Percentiles rank a stretch among this genome's conserved stretches.
Conservation (phyloP, 2,888 invertebrate species). For the Lagria hirta region DNA sequence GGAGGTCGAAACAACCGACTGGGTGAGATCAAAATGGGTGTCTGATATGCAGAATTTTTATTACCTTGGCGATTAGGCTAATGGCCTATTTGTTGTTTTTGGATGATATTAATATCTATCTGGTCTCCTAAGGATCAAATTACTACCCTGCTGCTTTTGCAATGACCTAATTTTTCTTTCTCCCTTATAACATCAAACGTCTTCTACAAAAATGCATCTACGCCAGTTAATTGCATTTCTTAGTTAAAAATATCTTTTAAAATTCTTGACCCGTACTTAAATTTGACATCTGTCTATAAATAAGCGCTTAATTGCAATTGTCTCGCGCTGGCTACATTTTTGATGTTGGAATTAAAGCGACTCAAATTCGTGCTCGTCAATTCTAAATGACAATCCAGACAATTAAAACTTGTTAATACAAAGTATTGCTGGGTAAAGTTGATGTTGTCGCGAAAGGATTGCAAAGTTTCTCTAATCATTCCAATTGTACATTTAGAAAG, state of each 20-base stretch:
- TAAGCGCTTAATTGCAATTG: conserved; percentile 37
- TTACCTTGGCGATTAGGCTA: too few relatives aligned
- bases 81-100: not conserved
- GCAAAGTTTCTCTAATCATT: conserved; percentile 42
- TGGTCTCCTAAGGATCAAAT: too few relatives aligned
- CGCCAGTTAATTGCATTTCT: conserved; percentile 42
- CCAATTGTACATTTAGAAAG: conserved; percentile 43
- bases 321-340: conserved; percentile 27
- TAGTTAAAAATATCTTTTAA: conserved; percentile 41
- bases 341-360: conserved; percentile 19
- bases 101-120: conserved; percentile 1
- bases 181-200: conserved; percentile 13
- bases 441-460: conserved; percentile 38
- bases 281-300: conserved; percentile 43
- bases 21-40: too few relatives aligned
- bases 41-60: too few relatives aligned
- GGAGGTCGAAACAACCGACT: too few relatives aligned
- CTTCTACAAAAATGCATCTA: conserved; percentile 25
- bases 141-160: conserved; percentile 11
- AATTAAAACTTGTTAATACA: conserved; percentile 47
- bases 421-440: conserved; percentile 38
- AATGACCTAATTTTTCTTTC: conserved; percentile 15
- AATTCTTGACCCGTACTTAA: conserved; percentile 43
- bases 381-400: conserved; percentile 45
- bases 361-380: conserved; percentile 43